These are phyloP conservation scores for Oreochromis tanganicae DNA, from an alignment of 2,113 vertebrate species.

Conservation along the genomic window DNA sequence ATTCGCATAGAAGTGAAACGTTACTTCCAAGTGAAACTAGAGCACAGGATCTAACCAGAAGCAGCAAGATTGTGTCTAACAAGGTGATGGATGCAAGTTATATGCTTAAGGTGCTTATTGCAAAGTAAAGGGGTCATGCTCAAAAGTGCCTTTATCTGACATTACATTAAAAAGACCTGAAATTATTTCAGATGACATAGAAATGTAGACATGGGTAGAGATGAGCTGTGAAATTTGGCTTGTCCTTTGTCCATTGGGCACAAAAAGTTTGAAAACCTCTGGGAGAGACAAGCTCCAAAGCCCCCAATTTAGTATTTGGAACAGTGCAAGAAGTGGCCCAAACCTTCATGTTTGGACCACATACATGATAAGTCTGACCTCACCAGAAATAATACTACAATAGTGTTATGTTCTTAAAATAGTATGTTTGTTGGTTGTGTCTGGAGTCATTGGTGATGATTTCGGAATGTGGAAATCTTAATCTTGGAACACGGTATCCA, in stretches of 20 bases:
- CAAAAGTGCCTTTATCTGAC: neutral
- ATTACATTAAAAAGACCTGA: accelerated
- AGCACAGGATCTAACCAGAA: neutral
- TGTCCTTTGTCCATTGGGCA: accelerated
- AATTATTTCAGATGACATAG: neutral
- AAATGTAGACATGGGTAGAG: neutral
- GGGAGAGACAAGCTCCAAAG: neutral
- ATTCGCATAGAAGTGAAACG: accelerated
- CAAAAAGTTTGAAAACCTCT: neutral
- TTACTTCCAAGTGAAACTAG: neutral
- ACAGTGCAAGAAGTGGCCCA: accelerated
- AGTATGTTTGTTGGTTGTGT: neutral
- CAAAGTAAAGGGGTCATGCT: neutral
- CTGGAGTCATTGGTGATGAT: neutral
- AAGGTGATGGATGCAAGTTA: neutral
- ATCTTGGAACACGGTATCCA: neutral
- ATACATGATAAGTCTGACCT: neutral
- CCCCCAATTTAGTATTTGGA: neutral
- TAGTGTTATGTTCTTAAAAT: neutral
- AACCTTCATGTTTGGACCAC: neutral
- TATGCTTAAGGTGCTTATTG: neutral
- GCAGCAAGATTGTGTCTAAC: neutral
- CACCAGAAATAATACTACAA: neutral
- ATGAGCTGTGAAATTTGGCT: neutral
- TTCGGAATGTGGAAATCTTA: accelerated